Evolutionary conservation across 2,797 vertebrate species (phyloP), one percentile per base, ranked within the genome.

Genomic region (Semotilus atromaculatus): DNA sequence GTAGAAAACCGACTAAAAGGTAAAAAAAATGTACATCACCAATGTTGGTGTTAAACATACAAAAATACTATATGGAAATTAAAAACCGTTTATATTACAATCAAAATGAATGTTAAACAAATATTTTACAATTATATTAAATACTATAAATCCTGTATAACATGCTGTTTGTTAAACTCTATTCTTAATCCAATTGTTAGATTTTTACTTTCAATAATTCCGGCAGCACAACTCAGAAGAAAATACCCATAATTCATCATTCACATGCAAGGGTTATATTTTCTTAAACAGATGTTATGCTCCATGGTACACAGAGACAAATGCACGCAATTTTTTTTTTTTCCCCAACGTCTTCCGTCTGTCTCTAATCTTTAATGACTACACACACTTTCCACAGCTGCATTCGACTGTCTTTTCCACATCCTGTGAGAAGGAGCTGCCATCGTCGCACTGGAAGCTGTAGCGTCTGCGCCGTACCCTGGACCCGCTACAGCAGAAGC

Each of bases 331-430:
- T 31, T 31, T 1, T 82, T 43, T 82, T 43, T 43, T 40, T 29
- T 31, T 3, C 36, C 9, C 48, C 6, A 48, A 45, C 0, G 5
- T 73, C 40, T 36, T 73, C 55, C 34, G 40, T 45, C 13, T 29
- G 13, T 62, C 26, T 62, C 26, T 64, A 26, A 34, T 72, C 38
- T 40, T 19, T 26, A 14, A 29, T 5, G 70, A 34, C 95, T 98
- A 99, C 85, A 96, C 96, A 93, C 98, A 99, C 90, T 93, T 95
- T 90, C 94, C 92, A 76, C 98, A 99, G 93, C 98, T 96, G 0
- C 98, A 99, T 93, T 98, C 97, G 93, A 96, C 96, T 93, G 96
- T 97, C 94, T 98, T 98, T 94, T 99, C 97, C 93, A 99, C 97
- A 89, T 99, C 97, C 92, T 99, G 97, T n/a, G 95, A 96, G 73